Evolutionary conservation across 2,797 vertebrate species (phyloP).

Genomic region (Podarcis lilfordi): DNA sequence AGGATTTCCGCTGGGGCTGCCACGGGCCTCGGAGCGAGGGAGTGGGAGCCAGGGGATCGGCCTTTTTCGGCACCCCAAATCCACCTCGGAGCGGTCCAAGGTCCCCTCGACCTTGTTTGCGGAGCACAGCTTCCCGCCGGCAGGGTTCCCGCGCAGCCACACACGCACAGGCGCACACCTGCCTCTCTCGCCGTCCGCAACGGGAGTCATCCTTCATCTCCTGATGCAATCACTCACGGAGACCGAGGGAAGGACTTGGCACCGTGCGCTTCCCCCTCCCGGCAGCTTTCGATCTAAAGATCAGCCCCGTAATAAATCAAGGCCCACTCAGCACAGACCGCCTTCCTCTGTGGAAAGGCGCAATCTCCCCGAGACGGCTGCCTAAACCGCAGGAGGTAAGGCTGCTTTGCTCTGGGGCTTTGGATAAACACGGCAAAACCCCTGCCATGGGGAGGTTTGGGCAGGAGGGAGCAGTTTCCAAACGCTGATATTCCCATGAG

Average conservation of each 20-base stretch:
- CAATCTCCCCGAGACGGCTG: not conserved
- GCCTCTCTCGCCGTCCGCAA: not conserved
- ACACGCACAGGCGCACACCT: not conserved
- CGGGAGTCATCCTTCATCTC: not conserved
- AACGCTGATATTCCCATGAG: not conserved
- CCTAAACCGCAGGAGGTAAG: too few species aligned
- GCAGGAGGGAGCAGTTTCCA: too few species aligned
- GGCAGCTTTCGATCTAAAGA: not conserved
- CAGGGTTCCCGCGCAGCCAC: too few species aligned
- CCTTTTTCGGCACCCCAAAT: not conserved
- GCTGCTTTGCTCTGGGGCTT: not conserved
- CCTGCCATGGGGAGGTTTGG: not conserved
- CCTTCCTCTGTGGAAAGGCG: not conserved
- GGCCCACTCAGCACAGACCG: not conserved
- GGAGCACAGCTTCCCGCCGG: not conserved
- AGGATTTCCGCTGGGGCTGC: not conserved
- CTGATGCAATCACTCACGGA: not conserved
- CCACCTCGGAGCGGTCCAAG: not conserved
- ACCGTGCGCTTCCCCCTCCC: not conserved
- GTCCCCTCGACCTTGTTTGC: not conserved
- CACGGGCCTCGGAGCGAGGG: not conserved
- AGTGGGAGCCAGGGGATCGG: not conserved
- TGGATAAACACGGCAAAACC: not conserved
- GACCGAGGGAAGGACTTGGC: not conserved
- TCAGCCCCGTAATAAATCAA: not conserved